A percentile compares a stretch with the other conserved stretches of the same genome.
Evolutionary conservation across 2,113 vertebrate species (phyloP).

Genomic region (Casuarius casuarius): DNA sequence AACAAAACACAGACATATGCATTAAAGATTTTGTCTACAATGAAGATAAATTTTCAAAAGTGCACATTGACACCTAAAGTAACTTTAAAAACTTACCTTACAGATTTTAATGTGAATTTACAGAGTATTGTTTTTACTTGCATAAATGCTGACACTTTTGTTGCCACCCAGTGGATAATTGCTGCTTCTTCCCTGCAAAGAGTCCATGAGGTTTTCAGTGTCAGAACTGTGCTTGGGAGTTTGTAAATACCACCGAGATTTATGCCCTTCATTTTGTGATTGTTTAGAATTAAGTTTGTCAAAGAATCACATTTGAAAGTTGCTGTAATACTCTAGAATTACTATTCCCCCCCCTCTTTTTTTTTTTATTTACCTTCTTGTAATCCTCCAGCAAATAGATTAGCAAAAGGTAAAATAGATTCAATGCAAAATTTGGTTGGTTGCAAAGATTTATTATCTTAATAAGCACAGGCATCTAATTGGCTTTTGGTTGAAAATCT

Average conservation of each 20-base stretch:
- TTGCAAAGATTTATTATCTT: neutral
- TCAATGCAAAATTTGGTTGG: neutral
- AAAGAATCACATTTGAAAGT: neutral
- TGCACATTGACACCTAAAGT: neutral
- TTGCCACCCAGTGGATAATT: slow-evolving; percentile 28
- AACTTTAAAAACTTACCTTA: neutral
- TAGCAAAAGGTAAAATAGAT: too few relatives aligned
- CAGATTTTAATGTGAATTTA: neutral
- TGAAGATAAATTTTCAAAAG: neutral
- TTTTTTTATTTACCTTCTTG: neutral
- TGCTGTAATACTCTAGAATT: neutral
- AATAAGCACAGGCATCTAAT: neutral
- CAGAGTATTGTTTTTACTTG: neutral
- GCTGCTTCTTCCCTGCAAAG: neutral
- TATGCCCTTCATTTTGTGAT: neutral
- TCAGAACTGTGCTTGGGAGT: neutral
- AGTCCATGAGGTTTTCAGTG: neutral
- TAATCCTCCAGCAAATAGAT: neutral
- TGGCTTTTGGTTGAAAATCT: neutral
- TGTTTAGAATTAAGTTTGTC: neutral
- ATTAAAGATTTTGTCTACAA: neutral
- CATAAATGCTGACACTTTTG: neutral
- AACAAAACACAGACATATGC: neutral
- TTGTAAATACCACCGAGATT: neutral
- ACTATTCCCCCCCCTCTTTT: neutral